Evolutionary conservation across 2,888 invertebrate species (phyloP).

Genomic region (Lacanobia wlatinum): DNA sequence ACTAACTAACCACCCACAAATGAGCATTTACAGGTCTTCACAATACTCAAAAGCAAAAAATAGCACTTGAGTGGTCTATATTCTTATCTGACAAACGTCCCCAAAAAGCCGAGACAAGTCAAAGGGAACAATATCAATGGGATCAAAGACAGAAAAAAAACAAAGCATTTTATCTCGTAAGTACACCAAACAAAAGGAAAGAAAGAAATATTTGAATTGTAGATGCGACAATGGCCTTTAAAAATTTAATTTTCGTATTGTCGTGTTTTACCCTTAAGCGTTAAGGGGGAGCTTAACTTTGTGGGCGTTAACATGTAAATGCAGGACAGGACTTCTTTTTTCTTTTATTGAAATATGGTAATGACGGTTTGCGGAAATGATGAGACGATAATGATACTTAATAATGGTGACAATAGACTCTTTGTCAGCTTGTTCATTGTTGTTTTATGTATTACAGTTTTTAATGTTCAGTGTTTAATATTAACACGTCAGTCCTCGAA

Average conservation of each 20-base stretch:
- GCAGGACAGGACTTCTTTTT: constrained; percentile 30
- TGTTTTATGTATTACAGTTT: neutral
- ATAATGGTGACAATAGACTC: constrained; percentile 25
- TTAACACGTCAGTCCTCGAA: too few species aligned
- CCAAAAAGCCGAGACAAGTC: constrained; percentile 41
- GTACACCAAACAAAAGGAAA: constrained; percentile 55
- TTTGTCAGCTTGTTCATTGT: neutral
- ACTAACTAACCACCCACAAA: constrained; percentile 18
- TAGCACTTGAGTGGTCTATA: constrained; percentile 26
- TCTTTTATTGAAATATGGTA: constrained; percentile 45
- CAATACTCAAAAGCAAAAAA: constrained; percentile 24
- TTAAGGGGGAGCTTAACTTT: constrained; percentile 44
- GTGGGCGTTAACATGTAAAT: constrained; percentile 50
- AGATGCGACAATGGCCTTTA: constrained; percentile 65
- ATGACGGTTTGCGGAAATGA: constrained; percentile 37
- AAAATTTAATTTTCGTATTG: constrained; percentile 65
- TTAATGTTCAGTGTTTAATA: neutral
- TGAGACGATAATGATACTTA: constrained; percentile 11
- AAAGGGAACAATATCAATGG: constrained; percentile 62
- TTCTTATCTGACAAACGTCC: constrained; percentile 37
- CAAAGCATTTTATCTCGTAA: constrained; percentile 63
- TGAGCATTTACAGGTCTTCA: constrained; percentile 13
- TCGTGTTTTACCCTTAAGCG: constrained; percentile 51
- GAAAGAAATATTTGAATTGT: constrained; percentile 67
- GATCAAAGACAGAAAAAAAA: constrained; percentile 63